A percentile compares a stretch with the other conserved stretches of the same genome.
These are phyloP conservation scores for Euschistus heros DNA, from an alignment of 1,140 invertebrate genomes.

Conservation along the genomic window DNA sequence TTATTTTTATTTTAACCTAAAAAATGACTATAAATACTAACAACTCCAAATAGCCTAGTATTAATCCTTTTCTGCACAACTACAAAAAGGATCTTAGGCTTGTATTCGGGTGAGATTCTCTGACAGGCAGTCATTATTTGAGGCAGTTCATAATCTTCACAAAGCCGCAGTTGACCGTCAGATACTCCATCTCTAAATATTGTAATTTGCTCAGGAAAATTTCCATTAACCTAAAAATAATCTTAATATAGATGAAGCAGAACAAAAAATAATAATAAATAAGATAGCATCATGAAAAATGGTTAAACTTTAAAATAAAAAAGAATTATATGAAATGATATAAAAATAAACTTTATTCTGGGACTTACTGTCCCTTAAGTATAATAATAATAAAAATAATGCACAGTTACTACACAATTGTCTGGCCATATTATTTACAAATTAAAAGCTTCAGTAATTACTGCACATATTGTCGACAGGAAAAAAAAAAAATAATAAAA, in stretches of 20 bases:
- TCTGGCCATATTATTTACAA: no score
- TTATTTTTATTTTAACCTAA: no score
- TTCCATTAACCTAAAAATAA: conserved; percentile 45
- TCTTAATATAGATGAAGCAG: not conserved
- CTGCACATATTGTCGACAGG: no score
- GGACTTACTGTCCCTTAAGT: no score
- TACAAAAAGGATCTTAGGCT: conserved; percentile 62
- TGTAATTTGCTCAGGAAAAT: conserved; percentile 64
- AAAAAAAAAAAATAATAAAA: no score
- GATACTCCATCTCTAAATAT: conserved; percentile 88
- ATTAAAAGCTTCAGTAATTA: no score
- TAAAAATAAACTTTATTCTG: no score
- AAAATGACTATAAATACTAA: not conserved
- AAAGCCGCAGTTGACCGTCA: conserved; percentile 66
- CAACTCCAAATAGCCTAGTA: conserved; percentile 53
- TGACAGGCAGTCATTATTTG: conserved; percentile 57
- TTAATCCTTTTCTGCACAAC: conserved; percentile 89
- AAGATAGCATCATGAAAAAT: no score
- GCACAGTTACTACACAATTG: no score
- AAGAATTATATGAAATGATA: no score
- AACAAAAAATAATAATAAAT: not conserved
- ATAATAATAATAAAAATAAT: no score
- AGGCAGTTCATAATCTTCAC: conserved; percentile 63
- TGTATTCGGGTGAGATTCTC: conserved; percentile 41
- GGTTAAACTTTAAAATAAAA: no score